Base-by-base conservation (phyloP, 2,888 invertebrate genomes). In the Dynastes maya region DNA sequence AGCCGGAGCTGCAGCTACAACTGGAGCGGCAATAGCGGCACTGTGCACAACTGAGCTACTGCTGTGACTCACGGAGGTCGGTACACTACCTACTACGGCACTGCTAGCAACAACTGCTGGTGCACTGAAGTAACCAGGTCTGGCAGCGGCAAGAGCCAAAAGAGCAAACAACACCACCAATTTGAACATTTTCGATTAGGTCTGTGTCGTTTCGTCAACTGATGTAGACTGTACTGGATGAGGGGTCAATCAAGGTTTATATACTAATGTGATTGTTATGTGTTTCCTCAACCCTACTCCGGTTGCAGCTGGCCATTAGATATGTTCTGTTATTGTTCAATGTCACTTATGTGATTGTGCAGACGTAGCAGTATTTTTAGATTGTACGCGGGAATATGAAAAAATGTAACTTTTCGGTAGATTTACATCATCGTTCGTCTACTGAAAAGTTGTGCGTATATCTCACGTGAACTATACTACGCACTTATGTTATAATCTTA, bases 101-200 rank as follows among this genome's bases (percentile, higher is more conserved):
- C 84, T 80, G 61, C 80, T 77, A 65, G 88, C 84, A 76, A 89
- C 83, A 1, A 86, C 85, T 5, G 78, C 85, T 6, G 80, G 67
- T n/a, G 81, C 79, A 68, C 85, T 80, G 40, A 61, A 85, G 85
- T 89, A 85, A 89, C 88, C 81, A 86, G 88, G 85, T 70, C 90
- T 90, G 84, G 91, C 92, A 84, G 90, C 89, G 78, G 90, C 91
- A 87, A 91, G 89, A 78, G 91, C 90, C 85, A 90, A 88, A 80
- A 92, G 87, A 88, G 91, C 90, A 88, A 91, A 91, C 86, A 92
- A 91, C 89, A 92, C 92, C 91, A 92, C 91, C 91, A 91, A 87
- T 89, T 89, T 90, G 83, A 90, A 90, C 91, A 91, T 91, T 89
- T 83, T 85, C 77, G 63, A 45, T 78, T 89, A 88, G 89, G 90